Base-by-base conservation (phyloP, 1,140 invertebrate genomes). In the Saxidomus purpurata region DNA sequence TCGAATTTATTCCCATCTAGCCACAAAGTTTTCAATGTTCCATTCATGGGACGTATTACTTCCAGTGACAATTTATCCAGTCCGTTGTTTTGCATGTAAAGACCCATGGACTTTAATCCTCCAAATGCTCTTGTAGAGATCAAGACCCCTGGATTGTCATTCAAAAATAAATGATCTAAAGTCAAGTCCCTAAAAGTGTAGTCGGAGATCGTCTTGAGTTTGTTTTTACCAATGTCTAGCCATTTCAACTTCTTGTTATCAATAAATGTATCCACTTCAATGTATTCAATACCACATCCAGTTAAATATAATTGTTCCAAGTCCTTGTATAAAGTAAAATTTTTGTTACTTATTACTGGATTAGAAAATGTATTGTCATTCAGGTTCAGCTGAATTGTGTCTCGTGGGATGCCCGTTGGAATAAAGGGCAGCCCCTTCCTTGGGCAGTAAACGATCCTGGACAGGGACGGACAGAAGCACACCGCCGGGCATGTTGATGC, bases 201-300 rank as follows among this genome's bases (percentile, higher is more conserved):
- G 67, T 95, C 94, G 17, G 93, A 90, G 22, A 95, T 90, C 9
- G 92, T 92, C 55, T 91, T 90, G 4, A 95, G 92, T n/a, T 93
- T 92, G 87, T 95, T 95, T 90, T 95, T 94, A 82, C 95, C 95
- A 38, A 95, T 86, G 86, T 95, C 95, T 47, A 95, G 79, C 94
- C 94, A 95, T 89, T 93, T 92, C n/a, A 95, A 84, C 28, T 94
- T 93, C 1, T 85, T 89, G 38, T 95, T 89, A 63, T 95, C 94
- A 28, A 91, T 69, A 88, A 95, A 95, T 8, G 95, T 94, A 77
- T 95, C 95, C 38, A 94, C 90, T 40, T 93, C 91, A 34, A 95
- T 94, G 15, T 91, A 92, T 81, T 95, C 93, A 63, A 95, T 94
- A n/a, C 95, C 95, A 80, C 95, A 95, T 31, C 93, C 93, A 63